phyloP scores from a whole-genome alignment of 1,140 invertebrate species.

The Drosophila kikkawai region DNA sequence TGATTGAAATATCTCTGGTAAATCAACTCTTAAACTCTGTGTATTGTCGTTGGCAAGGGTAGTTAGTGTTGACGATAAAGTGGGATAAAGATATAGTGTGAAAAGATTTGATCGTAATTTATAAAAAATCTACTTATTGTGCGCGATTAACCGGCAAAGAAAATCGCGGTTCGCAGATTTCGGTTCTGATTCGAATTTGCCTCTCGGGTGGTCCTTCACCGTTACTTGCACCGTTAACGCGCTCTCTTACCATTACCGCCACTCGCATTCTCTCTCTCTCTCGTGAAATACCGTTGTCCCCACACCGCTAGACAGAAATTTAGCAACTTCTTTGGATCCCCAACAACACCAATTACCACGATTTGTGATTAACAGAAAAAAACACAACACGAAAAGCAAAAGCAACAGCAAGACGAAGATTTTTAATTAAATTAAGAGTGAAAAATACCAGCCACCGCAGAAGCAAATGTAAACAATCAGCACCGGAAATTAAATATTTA shows the following conservation, averaged over 20 bases:
- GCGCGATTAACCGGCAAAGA: conserved; percentile 10
- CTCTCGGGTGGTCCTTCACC: conserved; percentile 25
- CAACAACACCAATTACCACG: not conserved
- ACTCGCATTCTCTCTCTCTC: conserved; percentile 29
- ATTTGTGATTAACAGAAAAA: conserved; percentile 32
- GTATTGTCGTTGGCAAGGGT: not conserved
- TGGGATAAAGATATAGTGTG: not conserved
- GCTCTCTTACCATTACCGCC: conserved; percentile 19
- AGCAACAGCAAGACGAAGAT: conserved; percentile 28
- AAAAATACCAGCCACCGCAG: conserved; percentile 22
- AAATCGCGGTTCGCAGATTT: conserved; percentile 28
- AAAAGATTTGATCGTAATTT: not conserved
- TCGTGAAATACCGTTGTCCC: conserved; percentile 20
- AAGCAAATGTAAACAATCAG: conserved; percentile 48
- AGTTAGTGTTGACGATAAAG: not conserved
- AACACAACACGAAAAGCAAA: conserved; percentile 3
- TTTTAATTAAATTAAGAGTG: conserved; percentile 57
- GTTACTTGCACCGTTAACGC: conserved; percentile 27
- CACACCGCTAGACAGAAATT: conserved; percentile 20
- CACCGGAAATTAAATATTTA: conserved; percentile 53
- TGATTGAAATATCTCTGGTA: not conserved
- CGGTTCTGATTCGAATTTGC: conserved; percentile 10
- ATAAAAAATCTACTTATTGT: conserved; percentile 5
- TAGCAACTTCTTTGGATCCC: not conserved
- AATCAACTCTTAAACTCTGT: conserved; percentile 5